Evolutionary conservation across 2,113 vertebrate genomes (phyloP).

Genomic region (Psophia crepitans): DNA sequence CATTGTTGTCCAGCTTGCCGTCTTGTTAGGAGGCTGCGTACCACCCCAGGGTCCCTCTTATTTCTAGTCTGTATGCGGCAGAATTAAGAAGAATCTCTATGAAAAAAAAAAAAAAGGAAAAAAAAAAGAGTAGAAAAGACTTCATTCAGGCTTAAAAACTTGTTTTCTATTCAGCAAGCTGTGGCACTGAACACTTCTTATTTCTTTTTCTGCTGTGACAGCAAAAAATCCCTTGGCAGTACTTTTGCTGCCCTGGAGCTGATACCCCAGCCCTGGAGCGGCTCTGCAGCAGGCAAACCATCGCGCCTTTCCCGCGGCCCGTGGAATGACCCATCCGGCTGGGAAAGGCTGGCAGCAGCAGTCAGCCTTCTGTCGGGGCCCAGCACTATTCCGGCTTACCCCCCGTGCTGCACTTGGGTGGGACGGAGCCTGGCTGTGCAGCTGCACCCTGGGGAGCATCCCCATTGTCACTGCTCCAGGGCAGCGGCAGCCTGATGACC

Average conservation of each 20-base stretch:
- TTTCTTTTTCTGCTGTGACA: neutral
- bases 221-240: neutral
- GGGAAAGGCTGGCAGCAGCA: fast-evolving
- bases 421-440: neutral
- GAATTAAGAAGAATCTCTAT: neutral
- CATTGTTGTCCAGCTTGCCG: neutral
- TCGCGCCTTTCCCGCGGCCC: fast-evolving
- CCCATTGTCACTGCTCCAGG: fast-evolving
- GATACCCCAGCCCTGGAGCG: neutral
- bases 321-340: fast-evolving
- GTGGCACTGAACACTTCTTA: fast-evolving
- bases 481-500: neutral
- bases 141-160: neutral
- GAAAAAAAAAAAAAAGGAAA: neutral
- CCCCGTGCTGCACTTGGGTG: fast-evolving
- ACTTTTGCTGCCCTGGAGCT: too few species aligned
- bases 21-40: neutral
- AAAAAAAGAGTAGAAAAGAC: neutral
- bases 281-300: neutral
- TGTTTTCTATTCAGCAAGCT: neutral
- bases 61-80: neutral
- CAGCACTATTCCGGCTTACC: fast-evolving
- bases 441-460: neutral
- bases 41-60: neutral
- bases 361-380: neutral